phyloP scores from a whole-genome alignment of 2,888 invertebrate species.

The Callyntrura guangdongensis region DNA sequence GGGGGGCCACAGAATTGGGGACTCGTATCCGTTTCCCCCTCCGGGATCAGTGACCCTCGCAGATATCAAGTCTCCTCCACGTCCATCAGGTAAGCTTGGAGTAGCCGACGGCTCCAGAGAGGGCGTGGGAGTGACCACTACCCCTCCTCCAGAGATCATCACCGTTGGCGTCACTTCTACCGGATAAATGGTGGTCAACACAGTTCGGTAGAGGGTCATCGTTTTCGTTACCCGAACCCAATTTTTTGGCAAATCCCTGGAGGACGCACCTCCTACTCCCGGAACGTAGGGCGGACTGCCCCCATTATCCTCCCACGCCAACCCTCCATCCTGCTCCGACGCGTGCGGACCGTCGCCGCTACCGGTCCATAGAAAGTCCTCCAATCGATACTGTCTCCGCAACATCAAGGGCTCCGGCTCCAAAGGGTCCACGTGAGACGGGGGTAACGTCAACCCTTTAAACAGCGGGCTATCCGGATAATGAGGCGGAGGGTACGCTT shows the following conservation, averaged over 20 bases:
- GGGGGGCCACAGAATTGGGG: conserved; percentile 53
- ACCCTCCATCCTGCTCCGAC: conserved; percentile 79
- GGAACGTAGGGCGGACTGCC: neutral
- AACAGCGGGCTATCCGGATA: neutral
- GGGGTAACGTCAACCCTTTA: neutral
- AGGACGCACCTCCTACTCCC: neutral
- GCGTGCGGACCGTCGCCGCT: conserved; percentile 91
- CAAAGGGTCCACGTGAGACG: neutral
- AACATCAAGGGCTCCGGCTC: neutral
- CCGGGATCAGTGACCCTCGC: too few species aligned
- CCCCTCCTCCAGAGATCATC: conserved; percentile 57
- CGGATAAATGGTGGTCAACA: conserved; percentile 83
- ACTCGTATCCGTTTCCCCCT: neutral
- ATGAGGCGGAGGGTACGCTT: neutral
- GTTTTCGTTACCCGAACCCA: conserved; percentile 82
- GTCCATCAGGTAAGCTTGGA: neutral
- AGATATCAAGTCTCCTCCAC: neutral
- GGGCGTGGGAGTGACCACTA: neutral
- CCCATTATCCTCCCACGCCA: conserved; percentile 84
- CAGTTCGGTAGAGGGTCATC: conserved; percentile 83
- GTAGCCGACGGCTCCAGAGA: neutral
- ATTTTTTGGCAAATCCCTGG: conserved; percentile 43
- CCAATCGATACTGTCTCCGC: conserved; percentile 87
- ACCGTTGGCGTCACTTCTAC: conserved; percentile 84
- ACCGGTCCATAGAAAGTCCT: conserved; percentile 96